phyloP scores from a whole-genome alignment of 2,797 vertebrate genomes.

The Lepilemur ruficaudatus region DNA sequence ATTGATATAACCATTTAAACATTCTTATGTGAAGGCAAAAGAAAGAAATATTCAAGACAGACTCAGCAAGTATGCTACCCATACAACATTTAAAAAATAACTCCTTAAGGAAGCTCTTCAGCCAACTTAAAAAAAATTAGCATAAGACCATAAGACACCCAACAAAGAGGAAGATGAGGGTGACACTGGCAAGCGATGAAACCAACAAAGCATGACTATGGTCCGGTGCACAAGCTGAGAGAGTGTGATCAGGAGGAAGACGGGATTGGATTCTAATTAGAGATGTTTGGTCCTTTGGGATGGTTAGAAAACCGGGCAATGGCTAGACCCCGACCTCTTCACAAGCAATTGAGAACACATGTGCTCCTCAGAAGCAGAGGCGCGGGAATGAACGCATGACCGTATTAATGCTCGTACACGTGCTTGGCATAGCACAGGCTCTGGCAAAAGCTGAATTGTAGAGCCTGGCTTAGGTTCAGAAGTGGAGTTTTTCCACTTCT shows the following conservation, averaged over 20 bases:
- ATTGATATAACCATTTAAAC: not conserved
- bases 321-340: not conserved
- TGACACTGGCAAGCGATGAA: not conserved
- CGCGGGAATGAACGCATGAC: not conserved
- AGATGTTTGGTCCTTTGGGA: not conserved
- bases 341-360: not conserved
- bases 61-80: not conserved
- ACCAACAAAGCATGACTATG: not conserved
- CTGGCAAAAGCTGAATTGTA: not conserved
- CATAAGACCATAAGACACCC: not conserved
- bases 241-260: too few relatives aligned
- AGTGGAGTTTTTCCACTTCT: not conserved
- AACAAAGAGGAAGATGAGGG: not conserved
- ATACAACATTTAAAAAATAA: not conserved
- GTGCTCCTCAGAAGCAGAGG: not conserved
- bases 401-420: not conserved
- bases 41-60: not conserved
- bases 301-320: not conserved
- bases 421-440: not conserved
- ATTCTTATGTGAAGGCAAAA: not conserved
- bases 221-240: not conserved
- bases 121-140: not conserved
- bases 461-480: slow-evolving; percentile 6
- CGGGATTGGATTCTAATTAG: not conserved
- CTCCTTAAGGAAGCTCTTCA: not conserved